Percentiles rank a stretch among this genome's conserved stretches.
Evolutionary conservation across 2,797 vertebrate genomes (phyloP).

Genomic region (Rhyacichthys aspro): DNA sequence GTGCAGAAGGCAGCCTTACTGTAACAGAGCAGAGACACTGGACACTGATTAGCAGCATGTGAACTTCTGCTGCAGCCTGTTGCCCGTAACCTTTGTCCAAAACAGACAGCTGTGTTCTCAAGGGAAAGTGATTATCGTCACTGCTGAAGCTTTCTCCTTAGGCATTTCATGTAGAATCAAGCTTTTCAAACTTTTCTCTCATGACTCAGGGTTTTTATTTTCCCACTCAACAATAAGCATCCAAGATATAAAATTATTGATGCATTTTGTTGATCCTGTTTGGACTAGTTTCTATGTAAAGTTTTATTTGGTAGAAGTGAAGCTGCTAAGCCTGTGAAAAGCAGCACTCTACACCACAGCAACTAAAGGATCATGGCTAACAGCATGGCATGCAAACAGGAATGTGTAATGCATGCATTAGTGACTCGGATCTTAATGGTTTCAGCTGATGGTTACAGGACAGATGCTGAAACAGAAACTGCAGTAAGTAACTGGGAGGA

Average conservation of each 20-base stretch:
- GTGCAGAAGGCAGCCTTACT: background rate
- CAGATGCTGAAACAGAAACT: too few relatives aligned
- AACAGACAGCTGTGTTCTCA: conserved; percentile 66
- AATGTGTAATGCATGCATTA: too few relatives aligned
- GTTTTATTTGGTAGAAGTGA: background rate
- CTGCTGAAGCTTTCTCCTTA: conserved; percentile 20
- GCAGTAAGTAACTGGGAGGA: too few relatives aligned
- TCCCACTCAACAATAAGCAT: conserved; percentile 1
- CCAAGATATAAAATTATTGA: conserved; percentile 12
- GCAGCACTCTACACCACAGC: too few relatives aligned
- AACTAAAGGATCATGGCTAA: too few relatives aligned
- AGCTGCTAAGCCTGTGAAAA: too few relatives aligned
- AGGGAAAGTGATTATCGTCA: conserved; percentile 34
- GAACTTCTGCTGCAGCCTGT: conserved; percentile 31
- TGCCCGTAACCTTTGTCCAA: conserved; percentile 39
- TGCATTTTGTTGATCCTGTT: conserved; percentile 6
- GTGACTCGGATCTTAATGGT: too few relatives aligned
- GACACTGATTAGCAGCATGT: conserved; percentile 34
- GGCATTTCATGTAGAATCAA: conserved; percentile 41
- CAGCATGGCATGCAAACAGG: too few relatives aligned
- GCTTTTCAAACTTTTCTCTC: conserved; percentile 26
- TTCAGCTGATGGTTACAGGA: too few relatives aligned
- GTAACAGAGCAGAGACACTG: conserved; percentile 3
- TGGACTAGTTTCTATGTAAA: background rate
- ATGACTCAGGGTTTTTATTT: conserved; percentile 41